Conservation (phyloP, 35 echinoderm and acorn worm genomes). For the Apostichopus japonicus region DNA sequence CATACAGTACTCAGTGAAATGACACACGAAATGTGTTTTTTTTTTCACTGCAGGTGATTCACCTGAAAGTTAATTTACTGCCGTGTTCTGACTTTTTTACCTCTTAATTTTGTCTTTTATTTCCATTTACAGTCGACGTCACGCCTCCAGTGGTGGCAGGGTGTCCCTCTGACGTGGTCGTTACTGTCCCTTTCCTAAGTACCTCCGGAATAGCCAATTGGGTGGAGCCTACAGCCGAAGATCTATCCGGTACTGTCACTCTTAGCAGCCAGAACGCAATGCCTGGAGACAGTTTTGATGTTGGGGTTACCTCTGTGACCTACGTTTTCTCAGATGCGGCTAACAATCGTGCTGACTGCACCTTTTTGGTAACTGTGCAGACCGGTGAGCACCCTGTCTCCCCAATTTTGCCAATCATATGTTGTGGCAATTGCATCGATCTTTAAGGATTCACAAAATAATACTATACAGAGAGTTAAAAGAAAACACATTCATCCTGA, state of each 20-base stretch:
- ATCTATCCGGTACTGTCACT: constrained; percentile 9
- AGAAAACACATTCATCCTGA: no score
- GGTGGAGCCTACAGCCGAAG: constrained; percentile 11
- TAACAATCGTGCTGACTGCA: background rate
- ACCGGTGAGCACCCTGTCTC: background rate
- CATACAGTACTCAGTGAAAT: no score
- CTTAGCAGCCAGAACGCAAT: background rate
- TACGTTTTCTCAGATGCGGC: constrained; percentile 15
- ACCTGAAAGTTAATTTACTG: no score
- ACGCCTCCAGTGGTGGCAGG: constrained; percentile 15
- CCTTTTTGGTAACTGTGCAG: constrained; percentile 5
- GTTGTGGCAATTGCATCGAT: no score
- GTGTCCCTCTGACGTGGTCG: constrained; percentile 16
- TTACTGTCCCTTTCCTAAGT: constrained; percentile 1
- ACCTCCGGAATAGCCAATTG: background rate
- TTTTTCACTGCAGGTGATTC: no score
- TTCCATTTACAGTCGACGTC: background rate
- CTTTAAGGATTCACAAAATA: no score
- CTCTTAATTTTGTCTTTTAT: no score
- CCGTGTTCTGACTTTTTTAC: no score
- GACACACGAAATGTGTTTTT: no score
- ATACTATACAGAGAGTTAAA: no score
- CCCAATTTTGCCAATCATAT: no score
- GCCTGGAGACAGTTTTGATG: background rate
- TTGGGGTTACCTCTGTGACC: background rate